A percentile compares a stretch with the other conserved stretches of the same genome.
These are phyloP conservation scores for Ursus arctos DNA, from an alignment of 2,113 vertebrate species.

Conservation along the genomic window DNA sequence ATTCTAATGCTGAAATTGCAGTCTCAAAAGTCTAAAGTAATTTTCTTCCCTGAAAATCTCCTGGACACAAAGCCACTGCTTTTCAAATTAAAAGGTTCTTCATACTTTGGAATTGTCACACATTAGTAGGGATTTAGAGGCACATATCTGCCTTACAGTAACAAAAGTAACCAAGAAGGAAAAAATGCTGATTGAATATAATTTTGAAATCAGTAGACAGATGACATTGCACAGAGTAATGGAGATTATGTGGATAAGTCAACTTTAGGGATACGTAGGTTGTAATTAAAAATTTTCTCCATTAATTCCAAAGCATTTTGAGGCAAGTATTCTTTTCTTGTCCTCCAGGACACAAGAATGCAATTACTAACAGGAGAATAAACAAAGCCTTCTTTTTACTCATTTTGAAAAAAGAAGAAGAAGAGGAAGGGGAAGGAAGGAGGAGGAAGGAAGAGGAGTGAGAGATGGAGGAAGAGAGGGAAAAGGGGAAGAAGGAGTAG, in stretches of 20 bases:
- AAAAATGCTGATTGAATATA: not conserved
- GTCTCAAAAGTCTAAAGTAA: slow-evolving; percentile 53
- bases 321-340: not conserved
- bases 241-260: not conserved
- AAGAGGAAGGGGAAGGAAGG: not conserved
- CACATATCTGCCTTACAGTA: not conserved
- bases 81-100: slow-evolving; percentile 43
- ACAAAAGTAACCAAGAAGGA: not conserved
- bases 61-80: not conserved
- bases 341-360: not conserved
- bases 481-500: not conserved
- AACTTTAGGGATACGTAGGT: not conserved
- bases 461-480: not conserved
- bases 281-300: slow-evolving; percentile 21
- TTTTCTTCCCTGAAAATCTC: slow-evolving; percentile 33
- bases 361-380: not conserved
- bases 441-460: not conserved
- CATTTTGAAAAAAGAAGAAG: not conserved
- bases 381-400: not conserved
- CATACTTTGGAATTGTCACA: not conserved
- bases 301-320: not conserved
- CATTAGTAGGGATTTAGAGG: not conserved
- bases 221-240: not conserved
- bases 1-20: not conserved
- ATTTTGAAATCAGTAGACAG: not conserved